Conservation (phyloP, 2,797 vertebrate species). For the Fistularia tabacaria region DNA sequence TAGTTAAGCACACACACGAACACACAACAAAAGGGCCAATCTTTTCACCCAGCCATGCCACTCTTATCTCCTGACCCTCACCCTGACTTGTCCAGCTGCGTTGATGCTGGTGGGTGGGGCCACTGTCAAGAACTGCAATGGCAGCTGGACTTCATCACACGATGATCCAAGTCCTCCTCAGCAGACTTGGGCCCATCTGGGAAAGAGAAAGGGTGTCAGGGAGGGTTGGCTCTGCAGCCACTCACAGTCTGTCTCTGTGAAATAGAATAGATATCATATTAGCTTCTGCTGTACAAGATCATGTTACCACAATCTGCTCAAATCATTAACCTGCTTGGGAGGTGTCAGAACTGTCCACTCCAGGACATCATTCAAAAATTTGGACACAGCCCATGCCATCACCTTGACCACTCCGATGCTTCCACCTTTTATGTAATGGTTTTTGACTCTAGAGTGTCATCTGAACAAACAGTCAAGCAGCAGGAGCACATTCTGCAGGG, state of each 20-base stretch:
- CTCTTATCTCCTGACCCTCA: constrained; percentile 27
- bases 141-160: constrained; percentile 31
- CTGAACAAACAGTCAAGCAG: constrained; percentile 55
- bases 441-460: constrained; percentile 55
- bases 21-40: constrained; percentile 34
- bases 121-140: constrained; percentile 26
- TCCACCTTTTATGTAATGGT: constrained; percentile 48
- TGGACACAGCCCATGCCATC: constrained; percentile 31
- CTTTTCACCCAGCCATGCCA: constrained; percentile 44
- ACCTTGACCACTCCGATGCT: constrained; percentile 45
- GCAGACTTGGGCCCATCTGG: constrained; percentile 46
- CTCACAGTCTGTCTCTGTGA: constrained; percentile 33
- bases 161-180: constrained; percentile 28
- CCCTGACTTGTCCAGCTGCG: constrained; percentile 57
- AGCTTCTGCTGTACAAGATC: constrained; percentile 39
- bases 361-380: constrained; percentile 28
- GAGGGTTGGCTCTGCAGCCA: constrained; percentile 42
- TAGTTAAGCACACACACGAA: constrained; percentile 14
- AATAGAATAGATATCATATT: constrained; percentile 36
- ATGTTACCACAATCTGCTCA: constrained; percentile 46
- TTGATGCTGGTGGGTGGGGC: constrained; percentile 19
- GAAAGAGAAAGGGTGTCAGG: constrained; percentile 38
- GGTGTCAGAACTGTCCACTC: constrained; percentile 22
- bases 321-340: constrained; percentile 37
- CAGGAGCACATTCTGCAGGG: constrained; percentile 52